Base-by-base conservation (phyloP, 2,888 invertebrate species). In the Panorpa germanica region DNA sequence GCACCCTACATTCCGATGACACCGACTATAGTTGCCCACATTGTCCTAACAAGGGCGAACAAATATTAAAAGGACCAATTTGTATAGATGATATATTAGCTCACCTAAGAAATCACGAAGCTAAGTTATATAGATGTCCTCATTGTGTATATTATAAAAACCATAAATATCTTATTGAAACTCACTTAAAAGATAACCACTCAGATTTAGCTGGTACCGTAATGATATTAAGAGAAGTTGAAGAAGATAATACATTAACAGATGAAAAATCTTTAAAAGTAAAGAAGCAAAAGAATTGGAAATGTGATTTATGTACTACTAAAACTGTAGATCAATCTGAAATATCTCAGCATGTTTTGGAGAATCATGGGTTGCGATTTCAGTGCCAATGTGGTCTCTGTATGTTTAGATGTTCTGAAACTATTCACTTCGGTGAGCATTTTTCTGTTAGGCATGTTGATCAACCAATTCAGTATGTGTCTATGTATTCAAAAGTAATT, bases 71-170 rank as follows among this genome's bases (percentile, higher is more conserved):
- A 47, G 47, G 33, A 41, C 41, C 20, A 41, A 53, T 51, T 5
- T 40, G 49, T 1, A 58, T 70, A 4, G 61, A 67, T n/a, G 61
- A 68, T 35, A 63, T 82, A 33, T 50, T 74, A 8, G 58, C 64
- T 28, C 86, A 86, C 50, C 57, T 83, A 35, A 69, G 71, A 44
- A 65, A 75, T 54, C 85, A 86, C 51, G 78, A 77, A 37, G 54
- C 59, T 5, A 61, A 62, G 34, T 51, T 86, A 19, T 81, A 69
- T 49, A 73, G 72, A 40, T 86, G 83, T 49, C 62, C 67, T 1
- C 53, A 59, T 35, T 85, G 85, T 44, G 45, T 56, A 19, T 70
- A 68, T 46, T 61, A 71, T 38, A 72, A 77, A 47, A 63, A 66
- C 44, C 63, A 63, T 38, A 63, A 57, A 23, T 55, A 61, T 26